Percentiles rank a stretch among this genome's conserved stretches.
These are phyloP conservation scores for Cryptoblepharus egeriae DNA, from an alignment of 2,797 vertebrate genomes.

Conservation along the genomic window DNA sequence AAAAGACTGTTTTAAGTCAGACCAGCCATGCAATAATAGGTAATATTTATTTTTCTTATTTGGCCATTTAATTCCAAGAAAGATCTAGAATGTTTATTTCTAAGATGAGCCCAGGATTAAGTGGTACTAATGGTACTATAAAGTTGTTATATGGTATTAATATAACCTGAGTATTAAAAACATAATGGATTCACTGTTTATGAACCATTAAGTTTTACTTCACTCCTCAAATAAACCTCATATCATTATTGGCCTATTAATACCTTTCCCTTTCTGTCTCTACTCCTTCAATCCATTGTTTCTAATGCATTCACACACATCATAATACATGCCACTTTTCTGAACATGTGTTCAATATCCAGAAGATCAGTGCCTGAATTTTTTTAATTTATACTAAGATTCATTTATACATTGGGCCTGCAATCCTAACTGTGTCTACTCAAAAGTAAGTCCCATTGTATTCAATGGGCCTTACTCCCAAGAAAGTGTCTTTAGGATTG, in stretches of 20 bases:
- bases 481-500: too few species aligned
- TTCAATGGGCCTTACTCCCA: too few species aligned
- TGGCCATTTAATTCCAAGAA: conserved; percentile 68
- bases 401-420: too few species aligned
- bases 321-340: too few species aligned
- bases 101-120: conserved; percentile 67
- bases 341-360: not conserved
- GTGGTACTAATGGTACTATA: conserved; percentile 73
- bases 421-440: too few species aligned
- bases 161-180: conserved; percentile 80
- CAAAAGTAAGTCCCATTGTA: too few species aligned
- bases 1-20: conserved; percentile 67
- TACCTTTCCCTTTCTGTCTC: conserved; percentile 48
- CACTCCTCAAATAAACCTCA: conserved; percentile 75
- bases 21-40: conserved; percentile 52
- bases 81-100: conserved; percentile 73
- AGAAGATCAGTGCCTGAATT: not conserved
- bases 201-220: conserved; percentile 79
- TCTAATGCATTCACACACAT: conserved; percentile 11
- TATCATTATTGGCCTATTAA: conserved; percentile 72
- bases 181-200: conserved; percentile 81
- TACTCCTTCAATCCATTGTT: conserved; percentile 22
- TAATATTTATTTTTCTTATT: conserved; percentile 68
- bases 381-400: too few species aligned
- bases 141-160: conserved; percentile 80